A percentile compares a stretch with the other conserved stretches of the same genome.
Conservation (phyloP, 2,113 vertebrate genomes). For the Catagonus wagneri region DNA sequence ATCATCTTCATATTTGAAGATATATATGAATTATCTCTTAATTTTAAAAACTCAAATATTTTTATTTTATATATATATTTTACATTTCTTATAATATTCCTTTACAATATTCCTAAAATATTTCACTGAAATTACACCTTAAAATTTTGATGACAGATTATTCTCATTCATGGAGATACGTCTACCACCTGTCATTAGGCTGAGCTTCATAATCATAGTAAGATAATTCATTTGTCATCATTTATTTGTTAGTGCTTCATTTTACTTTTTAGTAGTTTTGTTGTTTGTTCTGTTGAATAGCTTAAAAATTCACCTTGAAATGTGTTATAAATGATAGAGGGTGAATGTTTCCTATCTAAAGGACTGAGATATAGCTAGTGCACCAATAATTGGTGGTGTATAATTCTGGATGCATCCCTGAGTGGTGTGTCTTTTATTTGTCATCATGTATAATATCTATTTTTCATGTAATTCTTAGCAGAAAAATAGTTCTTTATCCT, state of each 20-base stretch:
- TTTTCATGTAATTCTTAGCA: neutral
- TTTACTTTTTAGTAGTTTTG: neutral
- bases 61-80: neutral
- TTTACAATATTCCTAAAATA: neutral
- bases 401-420: neutral
- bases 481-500: neutral
- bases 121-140: neutral
- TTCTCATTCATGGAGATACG: neutral
- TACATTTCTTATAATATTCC: neutral
- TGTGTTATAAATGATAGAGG: neutral
- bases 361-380: neutral
- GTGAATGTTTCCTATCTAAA: neutral
- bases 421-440: neutral
- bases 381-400: neutral
- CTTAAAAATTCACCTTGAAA: neutral
- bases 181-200: neutral
- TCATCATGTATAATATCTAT: neutral
- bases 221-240: neutral
- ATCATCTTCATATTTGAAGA: neutral
- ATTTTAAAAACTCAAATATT: neutral
- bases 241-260: neutral
- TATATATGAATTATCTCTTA: neutral
- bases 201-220: neutral
- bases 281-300: neutral
- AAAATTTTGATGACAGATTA: constrained; percentile 43